phyloP scores from a whole-genome alignment of 2,888 invertebrate genomes.

The Drosophila vallismaia region DNA sequence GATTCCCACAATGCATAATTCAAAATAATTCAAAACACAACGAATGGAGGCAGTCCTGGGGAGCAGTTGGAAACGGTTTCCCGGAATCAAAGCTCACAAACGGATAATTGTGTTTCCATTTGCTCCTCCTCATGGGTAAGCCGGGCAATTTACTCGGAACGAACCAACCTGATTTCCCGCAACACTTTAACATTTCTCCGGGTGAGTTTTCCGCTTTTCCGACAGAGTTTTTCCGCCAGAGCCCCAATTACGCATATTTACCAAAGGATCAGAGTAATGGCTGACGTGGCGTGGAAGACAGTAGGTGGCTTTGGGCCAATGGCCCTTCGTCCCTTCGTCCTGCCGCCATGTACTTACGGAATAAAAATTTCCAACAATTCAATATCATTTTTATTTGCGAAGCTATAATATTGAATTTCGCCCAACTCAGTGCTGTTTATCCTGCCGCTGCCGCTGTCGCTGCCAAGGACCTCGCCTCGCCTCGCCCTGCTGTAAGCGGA shows the following conservation, averaged over 20 bases:
- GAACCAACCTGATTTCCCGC: constrained; percentile 34
- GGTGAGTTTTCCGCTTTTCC: constrained; percentile 5
- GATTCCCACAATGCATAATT: constrained; percentile 74
- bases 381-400: constrained; percentile 76
- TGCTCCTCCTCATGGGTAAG: constrained; percentile 58
- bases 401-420: constrained; percentile 69
- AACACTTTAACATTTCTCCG: constrained; percentile 41
- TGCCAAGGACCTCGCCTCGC: background rate
- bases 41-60: constrained; percentile 4
- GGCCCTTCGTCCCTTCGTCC: constrained; percentile 6
- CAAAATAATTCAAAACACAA: constrained; percentile 75
- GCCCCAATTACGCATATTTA: constrained; percentile 67
- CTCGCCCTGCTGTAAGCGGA: constrained; percentile 58
- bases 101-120: constrained; percentile 28
- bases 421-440: constrained; percentile 17
- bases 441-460: background rate
- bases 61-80: background rate
- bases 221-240: constrained; percentile 14
- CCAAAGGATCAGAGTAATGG: constrained; percentile 40
- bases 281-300: constrained; percentile 10
- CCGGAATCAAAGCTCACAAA: constrained; percentile 18
- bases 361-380: constrained; percentile 71
- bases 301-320: constrained; percentile 16
- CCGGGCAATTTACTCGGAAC: constrained; percentile 37
- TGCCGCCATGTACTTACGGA: constrained; percentile 43